These are phyloP conservation scores for Oxytorus armatus DNA, from an alignment of 2,888 invertebrate genomes.

Conservation along the genomic window DNA sequence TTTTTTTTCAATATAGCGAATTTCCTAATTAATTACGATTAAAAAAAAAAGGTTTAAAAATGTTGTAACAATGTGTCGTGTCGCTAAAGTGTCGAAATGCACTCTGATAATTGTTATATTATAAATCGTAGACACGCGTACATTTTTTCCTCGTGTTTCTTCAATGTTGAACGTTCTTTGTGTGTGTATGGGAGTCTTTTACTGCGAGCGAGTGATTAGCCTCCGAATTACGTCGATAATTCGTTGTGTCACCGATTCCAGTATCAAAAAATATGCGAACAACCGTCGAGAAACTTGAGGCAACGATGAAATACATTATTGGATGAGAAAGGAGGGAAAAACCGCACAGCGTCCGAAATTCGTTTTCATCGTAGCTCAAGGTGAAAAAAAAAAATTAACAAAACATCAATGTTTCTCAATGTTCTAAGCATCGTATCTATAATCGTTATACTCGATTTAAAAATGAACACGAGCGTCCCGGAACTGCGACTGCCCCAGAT, in stretches of 20 bases:
- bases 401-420: slow-evolving; percentile 54
- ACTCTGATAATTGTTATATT: not conserved
- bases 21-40: slow-evolving; percentile 18
- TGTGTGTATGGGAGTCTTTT: no score
- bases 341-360: slow-evolving; percentile 34
- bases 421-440: slow-evolving; percentile 39
- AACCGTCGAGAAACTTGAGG: not conserved
- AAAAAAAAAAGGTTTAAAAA: not conserved
- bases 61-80: slow-evolving; percentile 18
- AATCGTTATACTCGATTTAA: slow-evolving; percentile 3
- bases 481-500: slow-evolving; percentile 80
- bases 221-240: slow-evolving; percentile 30
- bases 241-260: slow-evolving; percentile 12
- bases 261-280: slow-evolving; percentile 11
- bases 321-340: slow-evolving; percentile 12
- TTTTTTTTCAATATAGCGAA: no score
- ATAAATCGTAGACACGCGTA: no score
- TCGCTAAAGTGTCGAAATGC: slow-evolving; percentile 38
- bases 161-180: slow-evolving; percentile 44
- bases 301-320: not conserved
- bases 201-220: slow-evolving; percentile 18
- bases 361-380: slow-evolving; percentile 25
- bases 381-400: slow-evolving; percentile 44
- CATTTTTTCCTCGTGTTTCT: not conserved
- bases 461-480: slow-evolving; percentile 64